Conservation (phyloP, 1,140 invertebrate species). For the fruit fly (Drosophila melanogaster) region DNA sequence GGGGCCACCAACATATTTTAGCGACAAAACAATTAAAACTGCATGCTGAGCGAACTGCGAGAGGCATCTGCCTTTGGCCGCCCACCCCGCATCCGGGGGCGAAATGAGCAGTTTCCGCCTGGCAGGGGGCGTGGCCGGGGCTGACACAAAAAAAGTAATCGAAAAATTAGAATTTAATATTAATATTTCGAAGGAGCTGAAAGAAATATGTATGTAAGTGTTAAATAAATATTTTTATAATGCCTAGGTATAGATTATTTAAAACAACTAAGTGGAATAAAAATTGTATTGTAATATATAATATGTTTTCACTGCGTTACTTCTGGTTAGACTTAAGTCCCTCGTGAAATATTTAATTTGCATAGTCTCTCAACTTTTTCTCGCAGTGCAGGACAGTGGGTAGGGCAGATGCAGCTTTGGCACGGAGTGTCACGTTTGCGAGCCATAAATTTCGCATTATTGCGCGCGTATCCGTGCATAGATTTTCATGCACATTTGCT, state of each 20-base stretch:
- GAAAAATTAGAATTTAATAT: neutral
- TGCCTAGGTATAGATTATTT: no score
- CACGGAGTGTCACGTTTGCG: slow-evolving; percentile 68
- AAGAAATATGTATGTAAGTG: no score
- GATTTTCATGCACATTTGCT: slow-evolving; percentile 76
- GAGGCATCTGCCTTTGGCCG: slow-evolving; percentile 17
- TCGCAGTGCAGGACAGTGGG: neutral
- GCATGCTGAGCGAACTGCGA: slow-evolving; percentile 63
- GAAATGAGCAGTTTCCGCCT: slow-evolving; percentile 68
- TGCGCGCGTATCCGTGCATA: slow-evolving; percentile 73
- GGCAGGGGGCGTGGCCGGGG: neutral
- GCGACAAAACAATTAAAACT: slow-evolving; percentile 76
- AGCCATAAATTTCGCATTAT: slow-evolving; percentile 78
- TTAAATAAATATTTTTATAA: no score
- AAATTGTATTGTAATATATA: no score
- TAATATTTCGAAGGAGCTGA: neutral
- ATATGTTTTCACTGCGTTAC: no score
- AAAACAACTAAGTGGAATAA: no score
- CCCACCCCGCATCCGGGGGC: slow-evolving; percentile 24
- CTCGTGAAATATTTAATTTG: no score
- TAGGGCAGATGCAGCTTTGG: slow-evolving; percentile 21
- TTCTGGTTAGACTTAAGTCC: no score
- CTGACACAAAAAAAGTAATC: slow-evolving; percentile 3
- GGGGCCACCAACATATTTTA: slow-evolving; percentile 52
- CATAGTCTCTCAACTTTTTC: neutral